A percentile compares a stretch with the other conserved stretches of the same genome.
These are phyloP conservation scores for Tonatia bakeri DNA, from an alignment of 2,113 vertebrate species.

Conservation along the genomic window DNA sequence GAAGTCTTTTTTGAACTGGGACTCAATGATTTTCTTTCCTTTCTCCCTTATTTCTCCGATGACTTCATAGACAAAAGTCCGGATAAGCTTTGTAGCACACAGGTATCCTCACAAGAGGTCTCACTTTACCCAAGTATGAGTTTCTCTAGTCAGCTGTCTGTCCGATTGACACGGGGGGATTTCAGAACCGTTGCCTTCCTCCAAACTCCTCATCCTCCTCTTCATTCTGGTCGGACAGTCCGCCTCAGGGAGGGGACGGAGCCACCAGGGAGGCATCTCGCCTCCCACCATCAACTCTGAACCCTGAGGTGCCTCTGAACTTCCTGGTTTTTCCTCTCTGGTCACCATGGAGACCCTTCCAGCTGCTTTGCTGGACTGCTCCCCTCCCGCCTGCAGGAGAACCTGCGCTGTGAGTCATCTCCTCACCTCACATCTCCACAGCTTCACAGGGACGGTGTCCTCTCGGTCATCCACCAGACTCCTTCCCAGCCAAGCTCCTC, in stretches of 20 bases:
- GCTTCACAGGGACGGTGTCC: not conserved
- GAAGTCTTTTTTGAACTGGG: not conserved
- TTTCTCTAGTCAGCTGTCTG: not conserved
- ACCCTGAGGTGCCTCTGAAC: fast-evolving
- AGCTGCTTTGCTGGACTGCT: not conserved
- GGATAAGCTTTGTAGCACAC: not conserved
- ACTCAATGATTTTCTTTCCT: not conserved
- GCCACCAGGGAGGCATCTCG: not conserved
- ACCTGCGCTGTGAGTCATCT: not conserved
- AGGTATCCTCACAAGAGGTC: not conserved
- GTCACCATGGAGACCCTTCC: not conserved
- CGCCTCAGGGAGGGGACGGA: not conserved
- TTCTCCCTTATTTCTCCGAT: not conserved
- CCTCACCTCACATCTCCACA: not conserved
- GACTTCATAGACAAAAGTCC: not conserved
- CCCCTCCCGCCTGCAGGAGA: not conserved
- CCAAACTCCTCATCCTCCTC: not conserved
- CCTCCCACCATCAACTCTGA: not conserved
- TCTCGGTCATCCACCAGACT: not conserved
- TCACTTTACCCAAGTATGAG: not conserved
- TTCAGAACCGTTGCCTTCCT: not conserved
- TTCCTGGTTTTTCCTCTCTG: not conserved
- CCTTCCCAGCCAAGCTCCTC: not conserved
- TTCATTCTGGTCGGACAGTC: not conserved
- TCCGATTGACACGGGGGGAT: not conserved